Base-by-base conservation (phyloP, 2,888 invertebrate species). In the Sisyra nigra region DNA sequence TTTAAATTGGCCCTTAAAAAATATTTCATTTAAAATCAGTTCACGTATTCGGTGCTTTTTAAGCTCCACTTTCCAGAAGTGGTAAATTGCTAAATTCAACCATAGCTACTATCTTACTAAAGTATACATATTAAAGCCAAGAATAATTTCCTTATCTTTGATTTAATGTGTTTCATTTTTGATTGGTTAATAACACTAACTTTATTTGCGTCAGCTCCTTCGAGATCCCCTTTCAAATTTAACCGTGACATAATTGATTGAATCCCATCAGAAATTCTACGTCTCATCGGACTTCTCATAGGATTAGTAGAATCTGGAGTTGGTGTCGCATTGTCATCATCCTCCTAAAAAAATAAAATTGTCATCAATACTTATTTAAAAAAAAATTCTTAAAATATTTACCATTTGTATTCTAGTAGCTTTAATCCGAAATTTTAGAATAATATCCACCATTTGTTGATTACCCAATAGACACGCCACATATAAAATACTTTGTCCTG, bases 401-500 rank as follows among this genome's bases (percentile, higher is more conserved):
- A 61, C 62, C 44, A 46, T 44, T 50, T 54, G 55, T 46, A 61
- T 54, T 55, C 67, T 47, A 49, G 61, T 54, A 48, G 74, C 75
- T 56, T 72, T 74, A 1, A 83, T 71, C 55, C 71, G 71, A 62
- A 80, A 80, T 54, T 76, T 76, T 15, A 92, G 67, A 48, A 93
- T 67, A 7, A 80, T 69, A 48, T 84, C 81, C 0, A 87, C 77
- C 41, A 92, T 72, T 46, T 79, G 75, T 46, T 75, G 68, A 60
- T 88, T 87, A 14, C 88, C 89, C 44, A 86, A 71, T 46, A 84
- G 73, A 58, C 89, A 82, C 9, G 94, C 88, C 47, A 92, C 76
- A 62, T 93, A 93, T 9, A 97, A 67, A 42, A 92, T 80, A 48
- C 82, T 93, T 63, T 93, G 91, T 0, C 88, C 89, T 19, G 85